Evolutionary conservation across 2,888 invertebrate species (phyloP).

Genomic region (Diabrotica balteata): DNA sequence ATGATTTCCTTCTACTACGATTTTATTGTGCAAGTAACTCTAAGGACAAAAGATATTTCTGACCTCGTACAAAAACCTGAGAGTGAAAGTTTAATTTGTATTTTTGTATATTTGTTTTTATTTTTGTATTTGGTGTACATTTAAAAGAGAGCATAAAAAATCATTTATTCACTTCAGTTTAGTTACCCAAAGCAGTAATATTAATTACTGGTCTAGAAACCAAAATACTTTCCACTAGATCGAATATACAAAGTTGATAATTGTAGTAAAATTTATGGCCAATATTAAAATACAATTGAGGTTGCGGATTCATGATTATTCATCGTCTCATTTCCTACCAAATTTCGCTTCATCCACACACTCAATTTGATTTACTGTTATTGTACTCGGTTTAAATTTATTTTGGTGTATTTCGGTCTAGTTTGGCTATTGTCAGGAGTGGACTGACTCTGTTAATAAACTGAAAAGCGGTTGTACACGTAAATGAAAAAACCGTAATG

Average conservation of each 20-base stretch:
- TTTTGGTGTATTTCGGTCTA: slow-evolving; percentile 22
- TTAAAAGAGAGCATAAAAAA: too few species aligned
- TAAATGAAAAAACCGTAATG: not conserved
- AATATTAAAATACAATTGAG: slow-evolving; percentile 34
- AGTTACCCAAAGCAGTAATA: too few species aligned
- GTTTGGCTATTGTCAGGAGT: slow-evolving; percentile 6
- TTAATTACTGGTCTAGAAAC: too few species aligned
- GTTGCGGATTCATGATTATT: slow-evolving; percentile 32
- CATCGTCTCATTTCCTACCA: slow-evolving; percentile 35
- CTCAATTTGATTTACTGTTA: slow-evolving; percentile 42
- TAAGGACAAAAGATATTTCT: too few species aligned
- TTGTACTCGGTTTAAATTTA: slow-evolving; percentile 35
- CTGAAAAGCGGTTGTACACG: not conserved
- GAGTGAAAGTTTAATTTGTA: too few species aligned
- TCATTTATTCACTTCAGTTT: too few species aligned
- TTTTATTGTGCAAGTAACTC: too few species aligned
- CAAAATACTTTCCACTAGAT: slow-evolving; percentile 3
- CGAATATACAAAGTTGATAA: slow-evolving; percentile 13
- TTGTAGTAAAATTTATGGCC: slow-evolving; percentile 17
- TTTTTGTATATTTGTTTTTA: too few species aligned
- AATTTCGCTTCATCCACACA: slow-evolving; percentile 34
- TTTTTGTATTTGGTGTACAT: too few species aligned
- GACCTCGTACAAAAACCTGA: too few species aligned
- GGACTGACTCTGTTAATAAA: slow-evolving; percentile 1
- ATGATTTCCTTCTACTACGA: too few species aligned